phyloP scores from a whole-genome alignment of 2,113 vertebrate species.

The Rhombomys opimus region DNA sequence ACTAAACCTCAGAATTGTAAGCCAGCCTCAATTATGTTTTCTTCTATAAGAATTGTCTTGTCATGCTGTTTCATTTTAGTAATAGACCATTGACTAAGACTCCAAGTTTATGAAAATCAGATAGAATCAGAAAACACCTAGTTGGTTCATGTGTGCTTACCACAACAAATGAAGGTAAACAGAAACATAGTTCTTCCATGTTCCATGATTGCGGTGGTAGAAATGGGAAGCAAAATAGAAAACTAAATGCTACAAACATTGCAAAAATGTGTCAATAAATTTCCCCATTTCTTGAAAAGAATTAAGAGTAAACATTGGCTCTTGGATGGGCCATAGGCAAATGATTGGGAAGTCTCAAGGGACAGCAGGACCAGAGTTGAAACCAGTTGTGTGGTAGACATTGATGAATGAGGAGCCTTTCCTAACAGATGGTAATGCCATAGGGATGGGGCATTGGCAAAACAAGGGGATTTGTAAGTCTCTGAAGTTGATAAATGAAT shows the following conservation, averaged over 20 bases:
- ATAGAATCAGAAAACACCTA: background rate
- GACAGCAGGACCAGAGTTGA: background rate
- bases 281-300: background rate
- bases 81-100: background rate
- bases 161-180: background rate
- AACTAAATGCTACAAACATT: background rate
- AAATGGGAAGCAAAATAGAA: background rate
- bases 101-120: background rate
- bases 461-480: background rate
- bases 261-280: background rate
- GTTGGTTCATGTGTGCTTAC: background rate
- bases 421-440: slow-evolving; percentile 1
- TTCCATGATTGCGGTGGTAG: background rate
- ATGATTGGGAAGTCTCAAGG: background rate
- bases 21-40: background rate
- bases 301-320: background rate
- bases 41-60: background rate
- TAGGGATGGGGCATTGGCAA: background rate
- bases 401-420: background rate
- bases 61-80: background rate
- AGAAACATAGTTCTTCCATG: background rate
- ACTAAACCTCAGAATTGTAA: background rate
- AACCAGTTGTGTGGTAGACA: background rate
- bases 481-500: slow-evolving; percentile 48
- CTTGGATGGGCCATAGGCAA: background rate